Evolutionary conservation across 2,113 vertebrate genomes (phyloP), one percentile per base, ranked within the genome.

Genomic region (Muntiacus muntjak): DNA sequence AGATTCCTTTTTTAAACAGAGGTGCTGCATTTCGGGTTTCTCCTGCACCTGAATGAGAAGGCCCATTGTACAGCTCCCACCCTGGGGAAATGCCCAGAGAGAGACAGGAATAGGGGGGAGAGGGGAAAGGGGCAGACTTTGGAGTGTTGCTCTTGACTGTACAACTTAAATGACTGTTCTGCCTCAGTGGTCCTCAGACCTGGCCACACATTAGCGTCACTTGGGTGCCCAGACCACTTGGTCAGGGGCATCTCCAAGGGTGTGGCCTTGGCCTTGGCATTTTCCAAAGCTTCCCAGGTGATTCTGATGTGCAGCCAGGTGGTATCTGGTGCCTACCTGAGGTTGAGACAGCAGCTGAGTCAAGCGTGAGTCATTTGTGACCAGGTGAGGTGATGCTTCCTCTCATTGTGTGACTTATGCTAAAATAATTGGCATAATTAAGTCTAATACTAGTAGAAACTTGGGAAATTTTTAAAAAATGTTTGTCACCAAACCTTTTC

Each of bases 401-500:
- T 50, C 33, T 93, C 67, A 83, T 62, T 52, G 9, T 81, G 54
- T 91, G 89, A 82, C 58, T 96, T 74, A n/a, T 95, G 28, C 78
- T 79, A 50, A 92, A 93, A 78, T 93, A 95, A 91, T 88, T 10
- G 7, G 58, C 40, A 76, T 88, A 58, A 86, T 93, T 82, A 76
- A 91, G 45, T 78, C 54, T 93, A 95, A 95, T 76, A 82, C 76
- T 83, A 95, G 52, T 89, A 86, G 95, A 96, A 74, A n/a, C 43
- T 62, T 93, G 13, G 43, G 7, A 50, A 47, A 30, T 50, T 50
- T 81, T 50, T 58, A 7, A 43, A 67, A 33, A 74, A 57, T 60
- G 76, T 43, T 43, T 58, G 33, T 92, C 43, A 84, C 30, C 30
- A 87, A 85, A 52, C 16, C 43, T 52, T 94, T 91, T 62, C n/a